Evolutionary conservation across 1,140 invertebrate genomes (phyloP), one percentile per base, ranked within the genome.

Genomic region (Metaphire vulgaris): DNA sequence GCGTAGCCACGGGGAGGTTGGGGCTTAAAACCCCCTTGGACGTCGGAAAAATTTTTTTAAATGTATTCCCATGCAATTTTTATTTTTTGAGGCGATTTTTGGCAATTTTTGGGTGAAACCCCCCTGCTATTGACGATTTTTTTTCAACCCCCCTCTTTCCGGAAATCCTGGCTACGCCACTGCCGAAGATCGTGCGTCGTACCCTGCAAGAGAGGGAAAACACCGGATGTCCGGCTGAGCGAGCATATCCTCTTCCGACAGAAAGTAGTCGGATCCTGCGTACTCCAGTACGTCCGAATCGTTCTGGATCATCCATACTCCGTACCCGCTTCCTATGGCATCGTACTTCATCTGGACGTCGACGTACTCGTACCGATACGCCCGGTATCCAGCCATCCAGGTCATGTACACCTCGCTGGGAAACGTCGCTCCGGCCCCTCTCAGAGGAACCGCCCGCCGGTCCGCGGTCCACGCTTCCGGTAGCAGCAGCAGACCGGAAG

Each of bases 321-420:
- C 77, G 14, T n/a, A 15, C 33, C 74, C 74, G 73, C 77, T 78
- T 1, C 77, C 74, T 29, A 30, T 32, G 33, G 74, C 67, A 33
- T 71, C 66, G 69, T 78, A 78, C 31, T 65, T 12, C 56, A 69
- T 32, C 1, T 33, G 67, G 33, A 78, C 33, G n/a, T 66, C 34
- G 2, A 75, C 69, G 73, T n/a, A 75, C 21, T 33, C 2, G 16
- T 16, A 72, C 28, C 77, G 66, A 1, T 21, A 33, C 16, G 77
- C n/a, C 6, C 26, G 33, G 69, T 75, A 78, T 21, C 56, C 29
- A 16, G 69, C 33, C 32, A 72, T 28, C 77, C 76, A 77, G 28
- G 30, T 32, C 69, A 32, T 30, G 30, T 71, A 71, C 28, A 71
- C 33, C 6, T 71, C 69, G n/a, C 2, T 6, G 0, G 69, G 69